These are phyloP conservation scores for Leptinotarsa tumamoca DNA, from an alignment of 2,888 invertebrate genomes.

Conservation along the genomic window DNA sequence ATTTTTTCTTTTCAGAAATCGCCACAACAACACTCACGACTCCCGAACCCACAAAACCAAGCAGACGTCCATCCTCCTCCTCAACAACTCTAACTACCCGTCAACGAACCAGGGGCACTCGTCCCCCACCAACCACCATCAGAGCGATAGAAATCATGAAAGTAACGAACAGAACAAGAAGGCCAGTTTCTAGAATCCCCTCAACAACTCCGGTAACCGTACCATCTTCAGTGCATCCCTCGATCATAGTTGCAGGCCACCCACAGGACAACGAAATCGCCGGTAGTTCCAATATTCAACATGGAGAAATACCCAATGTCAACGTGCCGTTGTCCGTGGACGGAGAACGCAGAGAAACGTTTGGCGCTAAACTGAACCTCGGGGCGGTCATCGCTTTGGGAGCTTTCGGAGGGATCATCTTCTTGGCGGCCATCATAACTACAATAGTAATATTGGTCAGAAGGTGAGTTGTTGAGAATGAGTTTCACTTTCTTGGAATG, in stretches of 20 bases:
- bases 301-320: slow-evolving; percentile 76
- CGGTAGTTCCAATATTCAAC: slow-evolving; percentile 67
- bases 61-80: slow-evolving; percentile 26
- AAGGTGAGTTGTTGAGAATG: slow-evolving; percentile 73
- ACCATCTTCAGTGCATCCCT: slow-evolving; percentile 58
- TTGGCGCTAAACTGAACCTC: slow-evolving; percentile 81
- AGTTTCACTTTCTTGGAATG: slow-evolving; percentile 13
- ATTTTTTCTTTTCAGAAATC: slow-evolving; percentile 7
- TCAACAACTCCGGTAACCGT: slow-evolving; percentile 53
- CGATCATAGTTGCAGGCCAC: slow-evolving; percentile 68
- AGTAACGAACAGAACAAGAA: slow-evolving; percentile 56
- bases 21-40: slow-evolving; percentile 24
- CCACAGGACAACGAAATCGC: slow-evolving; percentile 86
- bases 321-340: slow-evolving; percentile 77
- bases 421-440: slow-evolving; percentile 89
- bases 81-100: slow-evolving; percentile 56
- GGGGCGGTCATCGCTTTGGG: slow-evolving; percentile 91
- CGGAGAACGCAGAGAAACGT: slow-evolving; percentile 70
- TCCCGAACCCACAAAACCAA: slow-evolving; percentile 33
- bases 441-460: slow-evolving; percentile 88
- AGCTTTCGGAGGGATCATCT: slow-evolving; percentile 91
- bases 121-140: slow-evolving; percentile 64
- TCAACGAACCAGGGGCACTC: slow-evolving; percentile 60
- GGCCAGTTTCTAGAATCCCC: slow-evolving; percentile 51
- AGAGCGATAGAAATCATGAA: slow-evolving; percentile 62